Evolutionary conservation across 2,888 invertebrate species (phyloP).

Genomic region (Zaprionus lineosus): DNA sequence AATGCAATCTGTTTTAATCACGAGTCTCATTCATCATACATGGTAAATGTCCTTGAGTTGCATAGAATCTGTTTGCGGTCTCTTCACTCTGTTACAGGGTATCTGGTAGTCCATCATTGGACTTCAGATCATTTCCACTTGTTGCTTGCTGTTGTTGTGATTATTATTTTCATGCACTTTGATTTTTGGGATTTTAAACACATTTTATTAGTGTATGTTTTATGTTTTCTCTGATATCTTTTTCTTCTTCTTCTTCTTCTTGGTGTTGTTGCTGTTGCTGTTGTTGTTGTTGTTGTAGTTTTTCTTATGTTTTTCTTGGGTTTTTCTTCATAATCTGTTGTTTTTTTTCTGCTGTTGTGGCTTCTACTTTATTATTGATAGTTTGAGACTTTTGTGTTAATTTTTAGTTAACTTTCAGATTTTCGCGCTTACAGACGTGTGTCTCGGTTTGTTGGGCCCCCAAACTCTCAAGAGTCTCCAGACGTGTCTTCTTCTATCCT

Average conservation of each 20-base stretch:
- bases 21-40: too few relatives aligned
- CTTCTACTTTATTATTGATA: slow-evolving; percentile 70
- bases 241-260: slow-evolving; percentile 37
- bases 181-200: slow-evolving; percentile 80
- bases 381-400: slow-evolving; percentile 67
- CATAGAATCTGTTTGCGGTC: too few relatives aligned
- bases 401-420: slow-evolving; percentile 82
- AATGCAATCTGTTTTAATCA: too few relatives aligned
- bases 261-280: too few relatives aligned
- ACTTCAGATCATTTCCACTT: slow-evolving; percentile 24
- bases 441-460: slow-evolving; percentile 41
- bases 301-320: slow-evolving; percentile 57
- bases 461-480: slow-evolving; percentile 8
- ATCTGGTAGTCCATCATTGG: background rate
- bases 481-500: too few relatives aligned
- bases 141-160: slow-evolving; percentile 57
- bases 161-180: slow-evolving; percentile 82
- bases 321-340: slow-evolving; percentile 7
- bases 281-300: background rate
- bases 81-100: slow-evolving; percentile 11
- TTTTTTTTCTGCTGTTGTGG: slow-evolving; percentile 16
- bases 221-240: slow-evolving; percentile 54
- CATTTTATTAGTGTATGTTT: slow-evolving; percentile 48
- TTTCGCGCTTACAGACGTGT: slow-evolving; percentile 81
- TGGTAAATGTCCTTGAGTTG: too few relatives aligned